Conservation (phyloP, 2,797 vertebrate species). For the Enteromius unitaeniatus region DNA sequence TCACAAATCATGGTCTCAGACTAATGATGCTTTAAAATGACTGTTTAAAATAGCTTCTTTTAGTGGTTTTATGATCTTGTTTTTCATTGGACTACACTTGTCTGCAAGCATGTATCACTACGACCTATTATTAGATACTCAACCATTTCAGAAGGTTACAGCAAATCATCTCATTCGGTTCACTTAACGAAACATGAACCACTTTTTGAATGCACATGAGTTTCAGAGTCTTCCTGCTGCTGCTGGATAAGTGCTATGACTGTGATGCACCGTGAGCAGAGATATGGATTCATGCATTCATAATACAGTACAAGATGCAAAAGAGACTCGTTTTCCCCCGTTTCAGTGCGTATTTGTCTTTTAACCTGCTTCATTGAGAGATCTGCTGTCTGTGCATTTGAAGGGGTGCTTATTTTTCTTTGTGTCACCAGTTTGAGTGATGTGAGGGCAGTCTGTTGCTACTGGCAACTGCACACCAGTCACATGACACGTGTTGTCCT, state of each 20-base stretch:
- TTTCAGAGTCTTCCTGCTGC: neutral
- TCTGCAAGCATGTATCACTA: conserved; percentile 32
- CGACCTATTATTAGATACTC: neutral
- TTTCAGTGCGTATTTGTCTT: neutral
- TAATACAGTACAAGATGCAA: neutral
- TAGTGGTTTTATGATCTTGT: neutral
- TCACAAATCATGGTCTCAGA: neutral
- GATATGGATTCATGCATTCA: conserved; percentile 13
- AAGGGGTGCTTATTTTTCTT: conserved; percentile 11
- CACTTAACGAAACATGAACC: conserved; percentile 9
- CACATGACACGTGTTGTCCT: conserved; percentile 28
- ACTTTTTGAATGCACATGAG: neutral
- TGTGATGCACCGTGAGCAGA: neutral
- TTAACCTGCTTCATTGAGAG: neutral
- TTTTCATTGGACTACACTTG: conserved; percentile 10
- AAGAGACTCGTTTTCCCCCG: neutral
- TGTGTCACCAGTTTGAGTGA: conserved; percentile 30
- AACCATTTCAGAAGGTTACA: conserved; percentile 26
- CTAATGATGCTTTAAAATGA: neutral
- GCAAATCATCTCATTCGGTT: conserved; percentile 28
- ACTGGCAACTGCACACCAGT: conserved; percentile 45
- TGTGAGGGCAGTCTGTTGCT: conserved; percentile 45
- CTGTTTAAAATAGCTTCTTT: neutral
- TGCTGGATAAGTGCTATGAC: neutral
- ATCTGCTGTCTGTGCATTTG: conserved; percentile 1